Base-by-base conservation (phyloP, 2,113 vertebrate species). In the Dasyprocta punctata region DNA sequence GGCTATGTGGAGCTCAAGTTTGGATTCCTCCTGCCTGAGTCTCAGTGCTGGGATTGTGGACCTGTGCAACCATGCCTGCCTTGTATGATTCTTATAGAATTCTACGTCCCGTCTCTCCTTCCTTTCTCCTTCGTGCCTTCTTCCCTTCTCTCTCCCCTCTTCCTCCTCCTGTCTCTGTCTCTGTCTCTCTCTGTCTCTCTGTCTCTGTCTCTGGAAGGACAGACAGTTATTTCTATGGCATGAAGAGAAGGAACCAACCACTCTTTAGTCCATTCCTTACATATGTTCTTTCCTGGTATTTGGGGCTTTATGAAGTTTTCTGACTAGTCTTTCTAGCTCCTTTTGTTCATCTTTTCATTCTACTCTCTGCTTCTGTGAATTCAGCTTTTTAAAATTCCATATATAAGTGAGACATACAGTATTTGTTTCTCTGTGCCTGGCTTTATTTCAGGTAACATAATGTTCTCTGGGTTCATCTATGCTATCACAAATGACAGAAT, bases 281-380 rank as follows among this genome's bases (percentile, higher is more conserved):
- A 58, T 33, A 9, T 36, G 26, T 85, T 88, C 56, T 88, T 92
- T 67, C n/a, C 41, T 41, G 28, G 36, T 49, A n/a, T 78, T 89
- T 30, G 56, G 47, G 36, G 13, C 85, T 94, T 75, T 96, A 38
- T 86, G 61, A 73, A 47, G 52, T 92, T 80, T 94, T 38, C 38
- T 90, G 56, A 80, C 19, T 86, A 11, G n/a, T 85, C 52, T 94
- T 80, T 71, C 24, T 6, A n/a, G 30, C 38, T 89, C 13, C 56
- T 81, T 60, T 81, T 63, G 38, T 75, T 85, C 24, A 10, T 71
- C 65, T 30, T 49, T 83, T 88, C 28, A 92, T 88, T 86, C 67
- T 36, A 67, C 11, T 67, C 14, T 67, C 56, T 22, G 19, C 86
- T 90, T 94, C 13, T 24, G 20, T 41, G 69, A 73, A 73, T 73